Percentiles rank a stretch among this genome's conserved stretches.
These are phyloP conservation scores for Loriculus beryllinus DNA, from an alignment of 2,797 vertebrate species.

Conservation along the genomic window DNA sequence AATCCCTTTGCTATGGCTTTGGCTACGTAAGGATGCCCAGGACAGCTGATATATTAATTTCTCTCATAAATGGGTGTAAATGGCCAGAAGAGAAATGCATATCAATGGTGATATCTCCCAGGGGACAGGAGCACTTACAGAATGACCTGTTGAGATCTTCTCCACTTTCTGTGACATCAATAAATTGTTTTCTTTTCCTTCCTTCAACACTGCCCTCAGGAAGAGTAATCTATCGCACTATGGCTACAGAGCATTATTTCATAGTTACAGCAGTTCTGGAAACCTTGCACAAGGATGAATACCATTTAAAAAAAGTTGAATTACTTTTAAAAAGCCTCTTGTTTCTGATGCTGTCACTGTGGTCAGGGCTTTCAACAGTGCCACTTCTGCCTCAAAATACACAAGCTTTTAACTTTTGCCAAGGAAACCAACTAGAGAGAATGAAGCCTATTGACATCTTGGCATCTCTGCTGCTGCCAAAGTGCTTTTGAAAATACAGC, in stretches of 20 bases:
- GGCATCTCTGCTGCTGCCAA: not conserved
- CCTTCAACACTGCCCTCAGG: constrained; percentile 25
- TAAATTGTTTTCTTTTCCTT: not conserved
- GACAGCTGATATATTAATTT: not conserved
- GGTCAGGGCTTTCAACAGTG: constrained; percentile 30
- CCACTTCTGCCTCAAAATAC: not conserved
- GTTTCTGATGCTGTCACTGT: constrained; percentile 31
- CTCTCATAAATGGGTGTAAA: not conserved
- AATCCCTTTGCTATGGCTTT: not conserved
- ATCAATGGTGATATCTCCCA: not conserved
- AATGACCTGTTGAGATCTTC: not conserved
- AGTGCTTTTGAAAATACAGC: not conserved
- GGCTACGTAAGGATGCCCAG: not conserved
- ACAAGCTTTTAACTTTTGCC: constrained; percentile 43
- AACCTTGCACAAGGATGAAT: not conserved
- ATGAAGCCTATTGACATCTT: not conserved
- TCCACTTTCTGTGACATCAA: not conserved
- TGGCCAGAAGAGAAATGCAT: not conserved
- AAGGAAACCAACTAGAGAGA: not conserved
- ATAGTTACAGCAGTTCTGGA: not conserved
- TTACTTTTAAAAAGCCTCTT: not conserved
- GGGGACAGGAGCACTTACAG: not conserved
- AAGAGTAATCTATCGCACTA: constrained; percentile 15
- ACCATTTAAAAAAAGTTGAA: not conserved
- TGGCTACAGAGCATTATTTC: not conserved